Evolutionary conservation across 1,140 invertebrate species (phyloP).

Genomic region (Achroia grisella): DNA sequence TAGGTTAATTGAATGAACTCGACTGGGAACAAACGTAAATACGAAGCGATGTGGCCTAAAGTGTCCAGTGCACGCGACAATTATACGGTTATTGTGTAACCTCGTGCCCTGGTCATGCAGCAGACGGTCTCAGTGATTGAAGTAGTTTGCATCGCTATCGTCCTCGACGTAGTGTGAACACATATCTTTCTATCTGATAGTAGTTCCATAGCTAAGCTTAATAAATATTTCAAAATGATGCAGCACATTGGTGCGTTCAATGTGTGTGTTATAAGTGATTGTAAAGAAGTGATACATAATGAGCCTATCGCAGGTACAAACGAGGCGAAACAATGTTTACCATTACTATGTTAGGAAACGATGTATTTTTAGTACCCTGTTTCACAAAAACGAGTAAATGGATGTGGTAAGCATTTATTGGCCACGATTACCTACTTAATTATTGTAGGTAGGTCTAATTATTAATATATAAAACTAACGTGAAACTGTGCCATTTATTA

Average conservation of each 20-base stretch:
- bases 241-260: constrained; percentile 13
- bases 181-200: constrained; percentile 50
- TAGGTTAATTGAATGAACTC: constrained; percentile 61
- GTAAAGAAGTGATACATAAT: constrained; percentile 16
- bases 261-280: constrained; percentile 24
- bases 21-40: constrained; percentile 65
- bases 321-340: constrained; percentile 1
- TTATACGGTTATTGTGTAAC: constrained; percentile 16
- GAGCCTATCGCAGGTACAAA: constrained; percentile 17
- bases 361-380: too few relatives aligned
- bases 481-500: constrained; percentile 72
- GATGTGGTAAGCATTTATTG: constrained; percentile 28
- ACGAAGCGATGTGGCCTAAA: constrained; percentile 58
- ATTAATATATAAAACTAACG: constrained; percentile 68
- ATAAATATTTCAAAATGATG: constrained; percentile 7
- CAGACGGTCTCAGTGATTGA: background rate
- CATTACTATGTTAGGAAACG: constrained; percentile 4
- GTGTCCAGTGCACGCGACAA: constrained; percentile 26
- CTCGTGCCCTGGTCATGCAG: constrained; percentile 2
- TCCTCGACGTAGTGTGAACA: constrained; percentile 27
- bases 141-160: constrained; percentile 12
- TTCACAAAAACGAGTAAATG: too few relatives aligned
- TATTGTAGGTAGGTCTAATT: constrained; percentile 42
- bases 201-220: constrained; percentile 19
- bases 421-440: constrained; percentile 31